A percentile compares a stretch with the other conserved stretches of the same genome.
These are phyloP conservation scores for Anser cygnoides DNA, from an alignment of 2,113 vertebrate genomes.

Conservation along the genomic window DNA sequence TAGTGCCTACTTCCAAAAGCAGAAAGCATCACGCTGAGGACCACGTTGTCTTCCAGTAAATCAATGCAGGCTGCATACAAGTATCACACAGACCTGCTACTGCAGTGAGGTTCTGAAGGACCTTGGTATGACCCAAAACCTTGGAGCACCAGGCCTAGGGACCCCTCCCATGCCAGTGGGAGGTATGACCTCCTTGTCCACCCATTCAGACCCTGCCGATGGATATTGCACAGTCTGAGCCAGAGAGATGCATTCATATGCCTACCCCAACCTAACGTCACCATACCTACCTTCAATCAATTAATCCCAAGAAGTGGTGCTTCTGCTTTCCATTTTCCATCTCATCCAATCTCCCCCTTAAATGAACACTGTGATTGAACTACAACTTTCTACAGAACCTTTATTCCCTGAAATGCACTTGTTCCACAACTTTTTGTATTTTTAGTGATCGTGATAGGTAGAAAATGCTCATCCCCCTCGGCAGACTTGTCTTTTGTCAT, in stretches of 20 bases:
- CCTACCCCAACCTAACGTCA: neutral
- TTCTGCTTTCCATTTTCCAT: neutral
- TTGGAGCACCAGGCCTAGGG: neutral
- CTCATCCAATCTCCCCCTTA: neutral
- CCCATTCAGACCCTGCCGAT: neutral
- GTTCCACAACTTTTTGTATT: neutral
- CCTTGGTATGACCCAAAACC: neutral
- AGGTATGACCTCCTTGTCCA: neutral
- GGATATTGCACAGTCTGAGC: neutral
- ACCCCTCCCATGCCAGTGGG: neutral
- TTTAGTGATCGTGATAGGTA: neutral
- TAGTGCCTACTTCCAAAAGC: neutral
- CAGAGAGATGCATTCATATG: neutral
- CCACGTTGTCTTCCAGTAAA: neutral
- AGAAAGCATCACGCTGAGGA: neutral
- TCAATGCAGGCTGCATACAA: neutral
- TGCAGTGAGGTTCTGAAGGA: neutral
- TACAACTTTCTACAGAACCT: neutral
- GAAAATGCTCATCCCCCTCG: slow-evolving; percentile 14
- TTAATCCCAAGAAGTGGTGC: neutral
- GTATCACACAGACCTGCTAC: neutral
- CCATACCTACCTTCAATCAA: neutral
- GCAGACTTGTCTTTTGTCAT: neutral
- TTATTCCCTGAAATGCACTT: neutral
- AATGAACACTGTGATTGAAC: neutral